Base-by-base conservation (phyloP, 2,113 vertebrate species). In the Pungitius pungitius region DNA sequence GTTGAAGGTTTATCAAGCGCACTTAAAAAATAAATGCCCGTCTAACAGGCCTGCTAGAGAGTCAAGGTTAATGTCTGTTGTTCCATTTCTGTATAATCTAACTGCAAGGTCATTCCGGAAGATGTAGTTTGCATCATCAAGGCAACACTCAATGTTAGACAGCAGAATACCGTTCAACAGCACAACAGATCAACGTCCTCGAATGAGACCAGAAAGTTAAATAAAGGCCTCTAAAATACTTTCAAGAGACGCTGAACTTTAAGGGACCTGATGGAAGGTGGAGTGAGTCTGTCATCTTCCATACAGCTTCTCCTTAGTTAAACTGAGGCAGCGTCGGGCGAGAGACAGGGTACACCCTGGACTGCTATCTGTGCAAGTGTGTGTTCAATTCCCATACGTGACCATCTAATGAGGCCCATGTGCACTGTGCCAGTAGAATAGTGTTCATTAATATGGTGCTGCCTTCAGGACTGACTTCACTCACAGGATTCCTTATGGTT, bases 401-500 rank as follows among this genome's bases (percentile, higher is more conserved):
- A 27, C 33, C 10, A 4, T 54, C 59, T 45, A 20, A 30, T 52
- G 52, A 24, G 51, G 51, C 22, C 12, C 6, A 52, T 1, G 12
- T n/a, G 13, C n/a, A 75, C 74, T 69, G 37, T 52, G 10, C 14
- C 22, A 26, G 20, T 22, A 22, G 4, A 51, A 22, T 51, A 22
- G n/a, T 52, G 49, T 52, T 11, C 20, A 52, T 66, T 35, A 72
- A 61, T 45, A 69, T 20, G 26, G 22, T 6, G 40, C 20, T 35
- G 6, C 14, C 49, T 59, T 80, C 47, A 56, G 33, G 33, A 49
- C 24, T 75, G 72, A 77, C 64, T 64, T 60, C 42, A 56, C 69
- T 54, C 73, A 43, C 39, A 47, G 14, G 57, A 76, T 64, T 62
- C 56, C 75, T 80, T 73, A 65, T 35, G 59, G 68, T 52, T 65